Base-by-base conservation (phyloP, 1,140 invertebrate genomes). In the Leptopilina boulardi region DNA sequence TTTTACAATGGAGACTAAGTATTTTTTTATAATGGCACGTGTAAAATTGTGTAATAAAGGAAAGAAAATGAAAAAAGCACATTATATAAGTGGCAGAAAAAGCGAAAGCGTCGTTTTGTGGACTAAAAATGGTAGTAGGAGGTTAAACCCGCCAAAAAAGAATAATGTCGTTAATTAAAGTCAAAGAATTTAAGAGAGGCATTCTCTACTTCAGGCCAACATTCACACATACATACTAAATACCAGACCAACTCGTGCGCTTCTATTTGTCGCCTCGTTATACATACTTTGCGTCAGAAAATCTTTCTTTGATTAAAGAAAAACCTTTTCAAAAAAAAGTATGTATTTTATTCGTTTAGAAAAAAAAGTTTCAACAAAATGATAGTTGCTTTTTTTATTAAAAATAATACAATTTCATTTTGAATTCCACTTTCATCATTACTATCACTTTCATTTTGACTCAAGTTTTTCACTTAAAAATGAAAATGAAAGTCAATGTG, bases 161-260 rank as follows among this genome's bases (percentile, higher is more conserved):
- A 66, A 66, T 66, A 30, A 66, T 66, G 26, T 66, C 59, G 59
- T 66, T 66, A 66, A 66, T 66, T 66, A 66, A 66, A 66, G 59
- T 66, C 59, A 30, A 30, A 66, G 59, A 66, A 66, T 66, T 66
- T 30, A 30, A 66, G 59, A 66, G 59, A 9, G 59, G 59, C 59
- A n/a, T n/a, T 66, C 23, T 66, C 15, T 13, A n/a, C 23, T 2
- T 66, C 26, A 66, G n/a, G 21, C 23, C 59, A 66, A n/a, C n/a
- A n/a, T n/a, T n/a, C n/a, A 34, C 59, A 66, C 54, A 19, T 59
- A 59, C 59, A 66, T 66, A 66, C 23, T 30, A 66, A 66, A 66
- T 66, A 66, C 59, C 59, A 34, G 59, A 66, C 26, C 3, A 11
- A 2, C 26, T 66, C n/a, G n/a, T n/a, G n/a, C n/a, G n/a, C 26